Evolutionary conservation across 2,888 invertebrate species (phyloP).

Genomic region (Drymonia ruficornis): DNA sequence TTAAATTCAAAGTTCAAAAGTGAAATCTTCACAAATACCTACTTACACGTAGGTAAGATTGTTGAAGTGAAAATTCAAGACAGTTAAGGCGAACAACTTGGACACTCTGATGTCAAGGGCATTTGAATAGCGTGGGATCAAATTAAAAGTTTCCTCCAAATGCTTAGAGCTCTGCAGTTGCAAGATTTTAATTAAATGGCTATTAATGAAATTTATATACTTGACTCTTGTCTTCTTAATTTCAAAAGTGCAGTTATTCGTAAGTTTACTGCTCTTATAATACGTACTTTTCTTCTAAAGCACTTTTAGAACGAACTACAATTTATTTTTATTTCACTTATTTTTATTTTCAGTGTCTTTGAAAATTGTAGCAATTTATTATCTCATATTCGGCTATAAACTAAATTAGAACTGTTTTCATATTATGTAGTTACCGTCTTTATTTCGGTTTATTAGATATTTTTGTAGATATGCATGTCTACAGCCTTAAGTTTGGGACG

Average conservation of each 20-base stretch:
- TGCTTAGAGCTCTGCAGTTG: slow-evolving; percentile 24
- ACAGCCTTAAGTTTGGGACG: too few relatives aligned
- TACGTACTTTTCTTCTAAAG: slow-evolving; percentile 29
- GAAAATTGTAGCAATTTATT: too few relatives aligned
- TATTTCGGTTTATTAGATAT: too few relatives aligned
- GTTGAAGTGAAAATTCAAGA: slow-evolving; percentile 27
- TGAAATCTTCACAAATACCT: not conserved
- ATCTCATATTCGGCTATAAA: too few relatives aligned
- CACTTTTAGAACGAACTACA: slow-evolving; percentile 22
- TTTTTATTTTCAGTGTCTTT: too few relatives aligned
- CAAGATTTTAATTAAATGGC: slow-evolving; percentile 22
- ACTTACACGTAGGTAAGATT: slow-evolving; percentile 5
- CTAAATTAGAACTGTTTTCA: too few relatives aligned
- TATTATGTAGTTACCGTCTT: too few relatives aligned
- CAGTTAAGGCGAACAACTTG: slow-evolving; percentile 44
- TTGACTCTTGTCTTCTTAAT: slow-evolving; percentile 2
- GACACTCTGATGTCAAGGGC: slow-evolving; percentile 44
- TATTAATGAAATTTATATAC: not conserved
- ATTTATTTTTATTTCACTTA: too few relatives aligned
- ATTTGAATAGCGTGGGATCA: slow-evolving; percentile 46
- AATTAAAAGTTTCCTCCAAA: slow-evolving; percentile 50
- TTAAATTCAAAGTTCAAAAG: too few relatives aligned
- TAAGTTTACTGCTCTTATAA: slow-evolving; percentile 23
- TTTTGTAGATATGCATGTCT: too few relatives aligned
- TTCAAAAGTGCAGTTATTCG: slow-evolving; percentile 30